These are phyloP conservation scores for Dicyrtoma fusca DNA, from an alignment of 2,888 invertebrate genomes.

Conservation along the genomic window DNA sequence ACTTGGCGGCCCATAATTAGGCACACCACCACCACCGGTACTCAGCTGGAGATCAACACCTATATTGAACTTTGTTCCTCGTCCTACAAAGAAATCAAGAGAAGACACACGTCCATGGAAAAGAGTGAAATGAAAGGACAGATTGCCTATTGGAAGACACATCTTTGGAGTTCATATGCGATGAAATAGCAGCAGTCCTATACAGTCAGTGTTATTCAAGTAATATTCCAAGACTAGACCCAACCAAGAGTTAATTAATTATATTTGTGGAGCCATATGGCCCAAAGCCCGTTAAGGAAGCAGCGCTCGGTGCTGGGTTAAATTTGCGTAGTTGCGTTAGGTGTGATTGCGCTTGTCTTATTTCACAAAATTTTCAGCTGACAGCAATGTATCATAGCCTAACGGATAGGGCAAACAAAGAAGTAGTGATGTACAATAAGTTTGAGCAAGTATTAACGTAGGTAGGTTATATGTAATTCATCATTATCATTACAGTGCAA, in stretches of 20 bases:
- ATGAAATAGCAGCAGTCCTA: background rate
- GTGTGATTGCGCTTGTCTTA: too few species aligned
- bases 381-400: too few species aligned
- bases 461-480: too few species aligned
- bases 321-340: too few species aligned
- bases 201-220: too few species aligned
- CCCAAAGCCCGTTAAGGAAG: too few species aligned
- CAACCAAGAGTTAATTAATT: background rate
- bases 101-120: slow-evolving; percentile 24
- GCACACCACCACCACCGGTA: background rate
- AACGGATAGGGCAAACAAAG: too few species aligned
- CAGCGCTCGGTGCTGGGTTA: too few species aligned
- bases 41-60: background rate
- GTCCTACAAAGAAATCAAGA: background rate
- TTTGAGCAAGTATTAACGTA: too few species aligned
- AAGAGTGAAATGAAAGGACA: slow-evolving; percentile 32
- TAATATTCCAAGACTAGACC: background rate
- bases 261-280: background rate
- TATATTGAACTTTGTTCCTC: slow-evolving; percentile 13
- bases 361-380: too few species aligned
- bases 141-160: slow-evolving; percentile 28
- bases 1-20: slow-evolving; percentile 30
- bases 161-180: background rate
- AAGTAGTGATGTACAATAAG: too few species aligned
- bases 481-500: too few species aligned